A percentile compares a stretch with the other conserved stretches of the same genome.
Evolutionary conservation across 2,888 invertebrate genomes (phyloP).

Genomic region (Nemapogon koenigi): DNA sequence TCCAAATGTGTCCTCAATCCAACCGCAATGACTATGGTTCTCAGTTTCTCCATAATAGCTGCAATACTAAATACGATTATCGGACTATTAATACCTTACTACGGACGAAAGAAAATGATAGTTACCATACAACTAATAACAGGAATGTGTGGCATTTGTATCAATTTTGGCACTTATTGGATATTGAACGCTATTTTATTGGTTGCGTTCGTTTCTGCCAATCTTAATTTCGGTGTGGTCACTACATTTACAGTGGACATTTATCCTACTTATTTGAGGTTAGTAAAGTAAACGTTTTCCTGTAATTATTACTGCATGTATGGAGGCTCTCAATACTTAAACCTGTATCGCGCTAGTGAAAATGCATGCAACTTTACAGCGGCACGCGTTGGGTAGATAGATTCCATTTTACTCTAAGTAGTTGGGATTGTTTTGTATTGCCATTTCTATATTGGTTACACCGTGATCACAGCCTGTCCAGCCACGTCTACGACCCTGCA

Average conservation of each 20-base stretch:
- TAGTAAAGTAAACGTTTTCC: too few species aligned
- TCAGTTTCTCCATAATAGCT: slow-evolving; percentile 28
- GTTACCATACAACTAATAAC: slow-evolving; percentile 42
- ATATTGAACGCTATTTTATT: slow-evolving; percentile 31
- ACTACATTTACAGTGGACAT: slow-evolving; percentile 42
- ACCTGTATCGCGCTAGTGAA: too few species aligned
- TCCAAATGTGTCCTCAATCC: slow-evolving; percentile 33
- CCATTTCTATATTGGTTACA: too few species aligned
- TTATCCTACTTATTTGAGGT: slow-evolving; percentile 56
- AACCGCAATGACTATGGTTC: slow-evolving; percentile 37
- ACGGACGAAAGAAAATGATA: slow-evolving; percentile 48
- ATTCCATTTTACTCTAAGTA: too few species aligned
- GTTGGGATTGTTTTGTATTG: too few species aligned
- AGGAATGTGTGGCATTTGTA: slow-evolving; percentile 28
- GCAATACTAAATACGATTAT: slow-evolving; percentile 30
- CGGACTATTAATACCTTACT: slow-evolving; percentile 38
- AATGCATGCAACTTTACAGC: too few species aligned
- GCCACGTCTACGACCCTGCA: too few species aligned
- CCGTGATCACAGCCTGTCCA: too few species aligned
- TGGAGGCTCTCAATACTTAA: too few species aligned
- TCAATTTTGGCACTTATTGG: slow-evolving; percentile 32
- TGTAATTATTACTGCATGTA: too few species aligned
- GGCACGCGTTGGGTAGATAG: too few species aligned
- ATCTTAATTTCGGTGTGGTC: slow-evolving; percentile 42
- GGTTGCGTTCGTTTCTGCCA: slow-evolving; percentile 29